Evolutionary conservation across 2,797 vertebrate species (phyloP).

Genomic region (Onychomys leucogaster): DNA sequence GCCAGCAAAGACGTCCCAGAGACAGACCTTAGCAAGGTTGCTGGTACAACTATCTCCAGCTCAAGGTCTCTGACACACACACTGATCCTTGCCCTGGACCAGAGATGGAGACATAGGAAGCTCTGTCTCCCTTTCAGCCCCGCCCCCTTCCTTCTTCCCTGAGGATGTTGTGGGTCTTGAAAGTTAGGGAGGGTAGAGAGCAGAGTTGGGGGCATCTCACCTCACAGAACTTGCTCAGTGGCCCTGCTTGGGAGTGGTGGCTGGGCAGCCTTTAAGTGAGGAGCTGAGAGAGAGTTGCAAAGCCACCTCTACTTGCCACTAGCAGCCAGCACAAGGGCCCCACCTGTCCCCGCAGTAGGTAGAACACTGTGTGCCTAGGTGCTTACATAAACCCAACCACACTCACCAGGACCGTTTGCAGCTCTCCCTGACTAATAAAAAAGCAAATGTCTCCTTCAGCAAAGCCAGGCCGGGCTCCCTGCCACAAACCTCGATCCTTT

Average conservation of each 20-base stretch:
- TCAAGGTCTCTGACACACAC: neutral
- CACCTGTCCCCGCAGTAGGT: constrained; percentile 23
- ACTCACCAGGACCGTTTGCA: constrained; percentile 78
- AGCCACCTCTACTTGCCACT: neutral
- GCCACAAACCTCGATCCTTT: constrained; percentile 59
- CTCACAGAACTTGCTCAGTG: neutral
- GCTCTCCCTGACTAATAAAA: constrained; percentile 77
- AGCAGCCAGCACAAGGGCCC: neutral
- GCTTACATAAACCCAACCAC: constrained; percentile 60
- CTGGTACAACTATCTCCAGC: neutral
- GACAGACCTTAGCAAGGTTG: neutral
- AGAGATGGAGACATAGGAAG: neutral
- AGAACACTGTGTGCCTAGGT: constrained; percentile 42
- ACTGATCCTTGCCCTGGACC: neutral
- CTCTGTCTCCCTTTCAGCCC: no score
- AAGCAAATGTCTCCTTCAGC: constrained; percentile 47
- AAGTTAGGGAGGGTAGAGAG: neutral
- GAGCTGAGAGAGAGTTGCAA: neutral
- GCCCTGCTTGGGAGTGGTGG: neutral
- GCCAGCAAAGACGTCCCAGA: neutral
- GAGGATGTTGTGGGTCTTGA: neutral
- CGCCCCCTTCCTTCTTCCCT: neutral
- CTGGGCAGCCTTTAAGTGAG: neutral
- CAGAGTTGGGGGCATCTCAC: neutral
- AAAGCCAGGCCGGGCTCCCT: constrained; percentile 52